Evolutionary conservation across 2,888 invertebrate genomes (phyloP), one percentile per base, ranked within the genome.

Genomic region (Creontiades dilutus): DNA sequence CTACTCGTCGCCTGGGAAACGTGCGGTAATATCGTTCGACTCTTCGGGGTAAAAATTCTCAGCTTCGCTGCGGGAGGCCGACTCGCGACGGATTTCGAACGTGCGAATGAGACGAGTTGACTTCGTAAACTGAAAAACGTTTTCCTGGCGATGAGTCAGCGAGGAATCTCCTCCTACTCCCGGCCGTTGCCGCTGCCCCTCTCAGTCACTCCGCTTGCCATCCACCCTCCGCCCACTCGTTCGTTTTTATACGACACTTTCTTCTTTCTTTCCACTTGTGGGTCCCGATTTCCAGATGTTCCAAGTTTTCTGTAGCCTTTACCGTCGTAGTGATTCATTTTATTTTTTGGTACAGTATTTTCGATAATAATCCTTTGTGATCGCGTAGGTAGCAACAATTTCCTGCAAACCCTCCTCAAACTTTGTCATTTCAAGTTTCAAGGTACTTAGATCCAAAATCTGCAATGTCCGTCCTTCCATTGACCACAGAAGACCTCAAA

Each of bases 141-240:
- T 46, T 82, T 82, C 82, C 19, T 82, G 82, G 82, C 82, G 13
- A 19, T 82, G 82, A 82, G 27, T 82, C 82, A 82, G 23, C 82
- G 14, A 16, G 13, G 48, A 12, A 27, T 19, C 47, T 19, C 82
- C 48, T 52, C 47, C 48, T 19, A 47, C 80, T 19, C 47, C 37
- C 75, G 2, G 52, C 16, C 80, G 2, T 2, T 2, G 37, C n/a
- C 37, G 37, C 37, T 13, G 37, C 28, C 28, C 80, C 37, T 13
- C 14, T n/a, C 46, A 4, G 2, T 28, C 2, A 12, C n/a, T 28
- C n/a, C 76, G 28, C 28, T n/a, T n/a, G n/a, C 76, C 27, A 0
- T 76, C 3, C 14, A 13, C 28, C n/a, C n/a, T 16, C 47, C 78
- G 19, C 82, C 82, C 82, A 82, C 82, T 82, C 82, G 52, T 82